phyloP scores from a whole-genome alignment of 2,113 vertebrate genomes.

The Sus scrofa region DNA sequence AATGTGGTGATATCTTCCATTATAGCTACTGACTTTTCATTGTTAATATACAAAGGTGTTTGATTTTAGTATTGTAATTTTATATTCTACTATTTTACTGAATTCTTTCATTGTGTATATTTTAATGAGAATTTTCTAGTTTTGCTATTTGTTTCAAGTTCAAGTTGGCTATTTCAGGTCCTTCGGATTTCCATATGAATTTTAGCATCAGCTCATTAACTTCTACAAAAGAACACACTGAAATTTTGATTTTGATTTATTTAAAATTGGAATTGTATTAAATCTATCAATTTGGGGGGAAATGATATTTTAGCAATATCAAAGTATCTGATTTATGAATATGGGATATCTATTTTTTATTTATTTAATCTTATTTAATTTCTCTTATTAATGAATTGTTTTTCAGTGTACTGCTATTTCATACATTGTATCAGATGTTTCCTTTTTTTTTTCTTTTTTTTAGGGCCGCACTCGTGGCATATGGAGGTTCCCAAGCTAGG shows the following conservation, averaged over 20 bases:
- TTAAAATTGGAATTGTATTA: background rate
- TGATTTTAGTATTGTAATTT: background rate
- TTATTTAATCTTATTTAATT: background rate
- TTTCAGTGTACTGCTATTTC: background rate
- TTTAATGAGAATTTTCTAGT: background rate
- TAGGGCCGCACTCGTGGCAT: too few relatives aligned
- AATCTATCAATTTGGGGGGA: background rate
- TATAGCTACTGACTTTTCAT: background rate
- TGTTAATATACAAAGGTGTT: background rate
- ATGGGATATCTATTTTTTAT: background rate
- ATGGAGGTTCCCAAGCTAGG: too few relatives aligned
- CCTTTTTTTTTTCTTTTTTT: too few relatives aligned
- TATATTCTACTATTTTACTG: background rate
- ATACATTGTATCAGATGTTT: background rate
- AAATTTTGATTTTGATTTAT: background rate
- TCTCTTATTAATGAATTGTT: background rate
- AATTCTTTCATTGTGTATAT: background rate
- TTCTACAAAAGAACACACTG: background rate
- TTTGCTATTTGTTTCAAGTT: background rate
- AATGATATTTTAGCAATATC: background rate
- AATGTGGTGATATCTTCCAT: background rate
- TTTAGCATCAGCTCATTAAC: background rate
- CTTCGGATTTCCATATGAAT: background rate
- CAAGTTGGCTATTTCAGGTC: background rate
- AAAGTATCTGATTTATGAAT: background rate